Base-by-base conservation (phyloP, 2,888 invertebrate species). In the Halictus ligatus region DNA sequence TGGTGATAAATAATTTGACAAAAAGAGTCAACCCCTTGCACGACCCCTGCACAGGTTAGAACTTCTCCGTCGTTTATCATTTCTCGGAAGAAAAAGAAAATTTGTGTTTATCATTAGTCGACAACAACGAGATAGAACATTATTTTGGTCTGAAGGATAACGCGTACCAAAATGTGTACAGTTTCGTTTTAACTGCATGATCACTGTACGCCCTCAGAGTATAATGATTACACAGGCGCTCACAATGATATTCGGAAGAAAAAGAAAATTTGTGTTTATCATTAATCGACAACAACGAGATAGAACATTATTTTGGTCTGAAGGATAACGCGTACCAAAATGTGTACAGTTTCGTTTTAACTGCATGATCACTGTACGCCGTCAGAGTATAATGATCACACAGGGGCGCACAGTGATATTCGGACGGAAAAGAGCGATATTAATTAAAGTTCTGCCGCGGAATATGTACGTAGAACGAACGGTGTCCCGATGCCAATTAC, bases 401-500 rank as follows among this genome's bases (percentile, higher is more conserved):
- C 8, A 58, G 8, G 8, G 25, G 58, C 3, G n/a, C 10, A 8
- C n/a, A 10, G 8, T n/a, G 6, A 58, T 8, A n/a, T 58, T n/a
- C 29, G 15, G 25, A 29, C 12, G 13, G 25, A 64, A 29, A 64
- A 29, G 29, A 29, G 13, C 0, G 64, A 64, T 10, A 21, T 35
- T 40, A 69, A 78, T 78, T 54, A 35, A 69, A 69, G 46, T 35
- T 35, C 48, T 21, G n/a, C n/a, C n/a, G n/a, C n/a, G n/a, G 29
- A 25, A 58, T 15, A 35, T 10, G 60, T 2, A n/a, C 43, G 60
- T 2, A n/a, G 35, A n/a, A 25, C 58, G 40, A 69, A 15, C 50
- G 8, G 35, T 13, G 8, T 48, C 69, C 40, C 54, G 73, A 83
- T 77, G 48, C 10, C 74, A 25, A 74, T 74, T 43, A 67, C 67